Percentiles rank a stretch among this genome's conserved stretches.
phyloP scores from a whole-genome alignment of 2,113 vertebrate species.

The Chrysemys picta region DNA sequence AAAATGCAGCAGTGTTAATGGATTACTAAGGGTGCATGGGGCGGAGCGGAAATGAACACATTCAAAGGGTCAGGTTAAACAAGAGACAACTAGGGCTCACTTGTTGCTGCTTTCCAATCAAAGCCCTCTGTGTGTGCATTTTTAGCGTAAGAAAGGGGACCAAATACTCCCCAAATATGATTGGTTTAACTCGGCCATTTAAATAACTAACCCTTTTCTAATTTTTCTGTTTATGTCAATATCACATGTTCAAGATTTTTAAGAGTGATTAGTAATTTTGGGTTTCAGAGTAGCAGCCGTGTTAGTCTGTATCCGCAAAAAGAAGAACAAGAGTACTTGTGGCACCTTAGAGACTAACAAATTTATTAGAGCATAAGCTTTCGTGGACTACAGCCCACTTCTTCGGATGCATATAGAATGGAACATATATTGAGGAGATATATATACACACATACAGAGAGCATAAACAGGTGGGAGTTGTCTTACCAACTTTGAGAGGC shows the following conservation, averaged over 20 bases:
- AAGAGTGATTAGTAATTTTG: background rate
- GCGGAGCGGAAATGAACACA: background rate
- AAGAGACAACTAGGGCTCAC: background rate
- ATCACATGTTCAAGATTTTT: background rate
- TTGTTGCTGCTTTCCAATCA: background rate
- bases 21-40: background rate
- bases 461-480: too few species aligned
- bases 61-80: accelerated
- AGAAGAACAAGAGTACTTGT: too few species aligned
- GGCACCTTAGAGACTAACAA: too few species aligned
- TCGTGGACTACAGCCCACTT: too few species aligned
- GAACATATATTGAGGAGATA: too few species aligned
- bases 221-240: background rate
- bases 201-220: background rate
- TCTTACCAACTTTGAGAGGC: too few species aligned
- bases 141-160: background rate
- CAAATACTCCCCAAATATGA: background rate
- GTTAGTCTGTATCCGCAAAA: too few species aligned
- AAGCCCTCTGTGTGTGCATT: accelerated
- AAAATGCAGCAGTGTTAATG: background rate
- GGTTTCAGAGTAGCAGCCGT: too few species aligned
- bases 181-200: background rate
- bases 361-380: too few species aligned
- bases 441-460: too few species aligned
- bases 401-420: too few species aligned